phyloP scores from a whole-genome alignment of 2,888 invertebrate genomes.

The Phyto melanocephala region DNA sequence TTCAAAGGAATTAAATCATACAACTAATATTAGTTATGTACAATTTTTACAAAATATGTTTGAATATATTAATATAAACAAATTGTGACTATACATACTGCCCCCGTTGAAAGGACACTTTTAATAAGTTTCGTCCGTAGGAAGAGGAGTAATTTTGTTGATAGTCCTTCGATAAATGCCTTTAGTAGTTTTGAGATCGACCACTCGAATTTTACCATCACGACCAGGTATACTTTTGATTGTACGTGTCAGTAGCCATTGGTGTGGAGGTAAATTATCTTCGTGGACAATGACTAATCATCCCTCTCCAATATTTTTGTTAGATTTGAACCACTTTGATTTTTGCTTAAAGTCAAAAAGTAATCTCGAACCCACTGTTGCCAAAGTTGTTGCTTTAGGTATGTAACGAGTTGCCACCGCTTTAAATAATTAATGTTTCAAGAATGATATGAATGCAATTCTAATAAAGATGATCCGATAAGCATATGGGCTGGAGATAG shows the following conservation, averaged over 20 bases:
- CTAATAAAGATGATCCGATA: constrained; percentile 16
- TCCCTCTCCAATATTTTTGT: background rate
- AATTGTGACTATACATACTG: no score
- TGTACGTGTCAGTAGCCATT: constrained; percentile 14
- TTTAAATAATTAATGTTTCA: no score
- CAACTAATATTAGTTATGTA: no score
- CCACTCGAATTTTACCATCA: background rate
- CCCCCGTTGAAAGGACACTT: background rate
- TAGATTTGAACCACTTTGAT: background rate
- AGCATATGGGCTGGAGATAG: background rate
- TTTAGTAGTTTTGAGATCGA: background rate
- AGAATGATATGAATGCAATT: no score
- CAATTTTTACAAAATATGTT: no score
- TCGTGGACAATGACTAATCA: no score
- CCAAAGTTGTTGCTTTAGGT: no score
- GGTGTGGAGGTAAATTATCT: constrained; percentile 6
- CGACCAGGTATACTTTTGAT: background rate
- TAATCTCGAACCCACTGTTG: no score
- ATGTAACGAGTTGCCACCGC: no score
- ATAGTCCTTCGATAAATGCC: background rate
- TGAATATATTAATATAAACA: no score
- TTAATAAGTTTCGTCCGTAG: background rate
- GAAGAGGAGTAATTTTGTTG: constrained; percentile 3
- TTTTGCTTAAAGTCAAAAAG: background rate
- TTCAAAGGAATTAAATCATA: no score